phyloP scores from a whole-genome alignment of 2,888 invertebrate genomes.

The Lithodes maja region DNA sequence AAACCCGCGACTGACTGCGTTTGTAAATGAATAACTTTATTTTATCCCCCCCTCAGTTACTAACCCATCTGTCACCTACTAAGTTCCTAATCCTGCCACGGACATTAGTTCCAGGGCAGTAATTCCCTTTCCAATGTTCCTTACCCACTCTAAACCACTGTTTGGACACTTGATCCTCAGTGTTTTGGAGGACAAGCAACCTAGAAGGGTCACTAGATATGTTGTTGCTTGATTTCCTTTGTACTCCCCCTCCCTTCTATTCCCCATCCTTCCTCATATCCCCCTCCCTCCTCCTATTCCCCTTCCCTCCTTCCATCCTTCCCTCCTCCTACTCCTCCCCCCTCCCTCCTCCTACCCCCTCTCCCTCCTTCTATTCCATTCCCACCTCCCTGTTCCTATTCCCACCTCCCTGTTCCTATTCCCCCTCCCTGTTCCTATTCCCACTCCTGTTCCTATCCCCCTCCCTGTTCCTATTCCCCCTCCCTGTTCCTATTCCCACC shows the following conservation, averaged over 20 bases:
- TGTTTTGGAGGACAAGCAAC: too few species aligned
- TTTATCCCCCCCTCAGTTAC: too few species aligned
- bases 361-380: not conserved
- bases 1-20: too few species aligned
- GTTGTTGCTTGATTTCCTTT: too few species aligned
- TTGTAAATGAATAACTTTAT: too few species aligned
- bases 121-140: too few species aligned
- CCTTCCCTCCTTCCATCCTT: not conserved
- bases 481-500: not conserved
- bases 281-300: not conserved
- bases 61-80: too few species aligned
- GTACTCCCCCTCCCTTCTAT: not conserved
- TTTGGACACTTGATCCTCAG: too few species aligned
- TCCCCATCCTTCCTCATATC: not conserved
- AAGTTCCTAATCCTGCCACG: too few species aligned
- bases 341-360: not conserved
- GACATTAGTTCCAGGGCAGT: too few species aligned
- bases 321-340: not conserved
- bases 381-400: not conserved
- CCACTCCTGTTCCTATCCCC: not conserved
- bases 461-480: not conserved
- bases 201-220: too few species aligned
- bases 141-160: too few species aligned
- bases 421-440: not conserved
- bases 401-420: not conserved